Evolutionary conservation across 2,888 invertebrate genomes (phyloP), one percentile per base, ranked within the genome.

Genomic region (Pristionchus maxplancki): DNA sequence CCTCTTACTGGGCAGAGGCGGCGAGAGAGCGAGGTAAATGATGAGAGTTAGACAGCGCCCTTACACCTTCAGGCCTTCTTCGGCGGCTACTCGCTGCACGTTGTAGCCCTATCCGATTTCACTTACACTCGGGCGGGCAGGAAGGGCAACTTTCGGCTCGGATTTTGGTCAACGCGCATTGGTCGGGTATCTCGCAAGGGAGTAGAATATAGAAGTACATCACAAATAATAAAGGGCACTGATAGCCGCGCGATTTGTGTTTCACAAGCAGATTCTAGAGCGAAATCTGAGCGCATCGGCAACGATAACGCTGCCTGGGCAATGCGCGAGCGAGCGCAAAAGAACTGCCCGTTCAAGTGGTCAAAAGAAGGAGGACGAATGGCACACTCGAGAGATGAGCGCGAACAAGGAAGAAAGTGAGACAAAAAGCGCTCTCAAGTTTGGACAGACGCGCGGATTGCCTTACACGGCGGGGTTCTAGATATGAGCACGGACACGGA

Each of bases 81-180:
- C 28, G 40, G 78, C 13, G 71, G 34, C 40, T 67, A 20, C 31
- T 31, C 34, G 15, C 40, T 74, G 44, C 78, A n/a, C 28, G 28
- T 24, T 48, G 78, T 78, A 78, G 40, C 34, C 78, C 78, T 78
- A 78, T 71, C 71, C 44, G 48, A 78, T 78, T 44, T 78, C 78
- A 48, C 40, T 78, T 78, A 78, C 78, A 78, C 78, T 44, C 15
- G 44, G 28, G 15, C 37, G 20, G 13, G 44, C 40, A 44, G 78
- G 28, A 78, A 78, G 58, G 58, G 9, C 58, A 58, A 58, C 58
- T 58, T 58, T n/a, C 24, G 58, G n/a, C 58, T n/a, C 58, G 24
- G 58, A 58, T 58, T 58, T 24, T 44, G 44, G 44, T 44, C 44
- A 24, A 58, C 24, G n/a, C n/a, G n/a, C n/a, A n/a, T n/a, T n/a